A percentile compares a stretch with the other conserved stretches of the same genome.
Conservation (phyloP, 2,797 vertebrate genomes). For the Alectoris magna region DNA sequence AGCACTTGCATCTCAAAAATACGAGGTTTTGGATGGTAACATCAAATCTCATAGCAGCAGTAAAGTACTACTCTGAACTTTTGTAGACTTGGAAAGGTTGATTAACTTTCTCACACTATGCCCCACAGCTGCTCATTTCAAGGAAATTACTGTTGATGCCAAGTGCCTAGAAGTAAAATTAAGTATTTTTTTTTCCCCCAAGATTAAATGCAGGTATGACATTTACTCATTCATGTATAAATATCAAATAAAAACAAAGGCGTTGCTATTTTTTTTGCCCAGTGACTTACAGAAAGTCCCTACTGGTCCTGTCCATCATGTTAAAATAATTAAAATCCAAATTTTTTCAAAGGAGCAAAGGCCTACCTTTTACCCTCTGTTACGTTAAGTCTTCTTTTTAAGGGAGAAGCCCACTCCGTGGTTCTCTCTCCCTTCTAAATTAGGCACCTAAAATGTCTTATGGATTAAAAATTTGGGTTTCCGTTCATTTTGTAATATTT, state of each 20-base stretch:
- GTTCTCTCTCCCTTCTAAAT: not conserved
- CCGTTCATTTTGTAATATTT: not conserved
- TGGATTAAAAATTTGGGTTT: not conserved
- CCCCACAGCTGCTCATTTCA: not conserved
- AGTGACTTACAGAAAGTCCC: not conserved
- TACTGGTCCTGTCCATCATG: not conserved
- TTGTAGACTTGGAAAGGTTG: not conserved
- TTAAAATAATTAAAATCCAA: not conserved
- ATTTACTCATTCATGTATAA: not conserved
- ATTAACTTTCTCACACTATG: not conserved
- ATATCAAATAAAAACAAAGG: not conserved
- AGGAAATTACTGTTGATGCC: not conserved
- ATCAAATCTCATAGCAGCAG: not conserved
- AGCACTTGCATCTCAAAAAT: not conserved
- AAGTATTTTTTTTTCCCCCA: not conserved
- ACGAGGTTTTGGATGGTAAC: not conserved
- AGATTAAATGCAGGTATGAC: not conserved
- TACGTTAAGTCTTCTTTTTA: not conserved
- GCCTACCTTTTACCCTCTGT: not conserved
- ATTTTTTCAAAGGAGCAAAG: not conserved
- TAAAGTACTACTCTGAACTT: not conserved
- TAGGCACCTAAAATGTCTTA: not conserved
- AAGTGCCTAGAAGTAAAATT: constrained; percentile 31
- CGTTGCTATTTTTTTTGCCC: not conserved
- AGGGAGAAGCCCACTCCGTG: not conserved